Base-by-base conservation (phyloP, 2,113 vertebrate genomes). In the Chlorodrepanis virens region DNA sequence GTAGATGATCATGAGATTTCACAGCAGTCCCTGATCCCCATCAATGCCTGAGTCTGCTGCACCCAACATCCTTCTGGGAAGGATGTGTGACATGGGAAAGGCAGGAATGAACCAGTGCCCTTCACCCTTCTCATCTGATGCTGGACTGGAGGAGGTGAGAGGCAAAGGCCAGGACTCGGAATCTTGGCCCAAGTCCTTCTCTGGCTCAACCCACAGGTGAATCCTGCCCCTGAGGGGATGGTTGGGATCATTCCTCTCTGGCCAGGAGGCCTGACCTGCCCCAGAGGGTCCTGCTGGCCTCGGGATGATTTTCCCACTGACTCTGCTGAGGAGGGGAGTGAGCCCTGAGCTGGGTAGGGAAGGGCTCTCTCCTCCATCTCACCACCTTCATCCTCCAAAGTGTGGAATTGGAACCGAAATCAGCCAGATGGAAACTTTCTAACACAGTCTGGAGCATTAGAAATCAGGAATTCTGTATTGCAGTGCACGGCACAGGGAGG, bases 351-450 rank as follows among this genome's bases (percentile, higher is more conserved):
- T 49, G 33, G 28, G 8, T 16, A 5, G 21, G 7, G 69, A 70
- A 40, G 23, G 11, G 9, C 23, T 45, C 33, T 76, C 28, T 39
- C 45, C 1, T 56, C 53, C 22, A 22, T 19, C 40, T 40, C 49
- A 37, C 16, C 54, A 15, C 6, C 37, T n/a, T 20, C 31, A 33
- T 9, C 3, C 15, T 45, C 37, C 1, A 1, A 75, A 76, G 15
- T 0, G 5, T 45, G 31, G 20, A 79, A 50, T 4, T 40, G 15
- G 15, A 13, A 24, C 10, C 0, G 0, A 49, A 31, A 68, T 31
- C 52, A 67, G 25, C 37, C 61, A 50, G 44, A 31, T 22, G 61
- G 37, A 37, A 59, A 22, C 25, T 27, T 27, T 31, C 11, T 27
- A 17, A 14, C 42, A 25, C 20, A 17, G 35, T 50, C 0, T 50